Evolutionary conservation across 2,797 vertebrate species (phyloP), one percentile per base, ranked within the genome.

Genomic region (Meriones psammophilus): DNA sequence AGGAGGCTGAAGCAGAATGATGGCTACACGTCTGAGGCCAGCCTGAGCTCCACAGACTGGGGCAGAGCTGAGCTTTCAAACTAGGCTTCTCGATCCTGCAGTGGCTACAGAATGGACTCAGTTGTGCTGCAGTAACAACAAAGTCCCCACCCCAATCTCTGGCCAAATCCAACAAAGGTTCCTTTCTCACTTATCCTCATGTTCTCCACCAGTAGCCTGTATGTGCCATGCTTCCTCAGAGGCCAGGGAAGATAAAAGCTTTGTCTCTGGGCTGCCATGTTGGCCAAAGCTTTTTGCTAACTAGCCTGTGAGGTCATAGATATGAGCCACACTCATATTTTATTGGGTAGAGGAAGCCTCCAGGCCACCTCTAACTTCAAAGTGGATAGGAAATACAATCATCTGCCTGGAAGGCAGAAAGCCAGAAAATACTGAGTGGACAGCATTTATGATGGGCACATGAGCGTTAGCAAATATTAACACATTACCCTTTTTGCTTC

Each of bases 391-490:
- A 92, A 42, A 80, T 56, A 46, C 60, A 80, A 7, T 77, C 58
- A 42, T 58, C 62, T 39, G 17, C 74, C 62, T 28, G 18, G 77
- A 78, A 80, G 83, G 85, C 64, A 92, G 87, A 74, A 13, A 60
- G 88, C 84, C n/a, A 68, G 64, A 71, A 81, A 68, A 54, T 74
- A 46, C 30, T 69, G 54, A 17, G 76, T 83, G 73, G 50, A 9
- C 2, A 56, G 73, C 33, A 26, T 62, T 74, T 58, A 90, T 15
- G 62, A 90, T 6, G 28, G 36, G 54, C 66, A 88, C 76, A 88
- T 58, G 71, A 81, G 68, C 73, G 17, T 86, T 64, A 78, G 85
- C 80, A 94, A 96, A 95, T 95, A 93, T 92, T 95, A 96, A 68
- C 71, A 66, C 39, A 69, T 84, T 50, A 39, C 73, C 54, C 89